Conservation (phyloP, 2,888 invertebrate species). For the Philaethria dido region DNA sequence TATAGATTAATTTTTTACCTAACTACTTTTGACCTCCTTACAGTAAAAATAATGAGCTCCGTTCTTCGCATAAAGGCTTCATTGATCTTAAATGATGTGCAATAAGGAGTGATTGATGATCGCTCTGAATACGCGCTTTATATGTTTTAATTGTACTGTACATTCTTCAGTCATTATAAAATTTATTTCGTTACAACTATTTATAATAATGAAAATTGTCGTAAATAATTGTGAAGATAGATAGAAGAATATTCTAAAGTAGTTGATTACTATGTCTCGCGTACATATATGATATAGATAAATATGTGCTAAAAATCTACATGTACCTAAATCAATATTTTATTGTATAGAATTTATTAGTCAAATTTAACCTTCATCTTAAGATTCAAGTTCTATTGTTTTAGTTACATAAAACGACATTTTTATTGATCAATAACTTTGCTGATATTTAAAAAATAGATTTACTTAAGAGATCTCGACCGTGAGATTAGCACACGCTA, state of each 20-base stretch:
- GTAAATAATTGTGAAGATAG: too few species aligned
- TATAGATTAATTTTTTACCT: slow-evolving; percentile 9
- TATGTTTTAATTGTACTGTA: slow-evolving; percentile 32
- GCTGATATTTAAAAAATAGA: slow-evolving; percentile 29
- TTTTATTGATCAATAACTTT: slow-evolving; percentile 19
- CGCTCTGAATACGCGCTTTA: slow-evolving; percentile 52
- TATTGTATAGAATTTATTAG: neutral
- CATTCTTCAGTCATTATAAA: slow-evolving; percentile 31
- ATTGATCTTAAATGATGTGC: slow-evolving; percentile 69
- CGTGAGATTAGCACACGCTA: slow-evolving; percentile 26
- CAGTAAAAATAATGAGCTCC: slow-evolving; percentile 59
- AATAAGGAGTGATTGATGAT: slow-evolving; percentile 69
- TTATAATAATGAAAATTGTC: too few species aligned
- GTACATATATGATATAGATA: too few species aligned
- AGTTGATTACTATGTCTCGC: neutral
- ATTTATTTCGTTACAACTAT: neutral
- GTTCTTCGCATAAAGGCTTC: slow-evolving; percentile 58
- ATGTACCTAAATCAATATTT: too few species aligned
- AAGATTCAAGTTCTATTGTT: neutral
- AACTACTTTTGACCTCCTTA: slow-evolving; percentile 51
- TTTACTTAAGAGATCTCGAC: slow-evolving; percentile 24
- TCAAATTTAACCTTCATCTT: neutral
- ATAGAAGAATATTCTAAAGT: neutral
- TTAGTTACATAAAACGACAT: neutral
- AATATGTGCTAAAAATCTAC: too few species aligned